Percentiles rank a stretch among this genome's conserved stretches.
phyloP scores from a whole-genome alignment of 2,797 vertebrate genomes.

The Pipistrellus pygmaeus region DNA sequence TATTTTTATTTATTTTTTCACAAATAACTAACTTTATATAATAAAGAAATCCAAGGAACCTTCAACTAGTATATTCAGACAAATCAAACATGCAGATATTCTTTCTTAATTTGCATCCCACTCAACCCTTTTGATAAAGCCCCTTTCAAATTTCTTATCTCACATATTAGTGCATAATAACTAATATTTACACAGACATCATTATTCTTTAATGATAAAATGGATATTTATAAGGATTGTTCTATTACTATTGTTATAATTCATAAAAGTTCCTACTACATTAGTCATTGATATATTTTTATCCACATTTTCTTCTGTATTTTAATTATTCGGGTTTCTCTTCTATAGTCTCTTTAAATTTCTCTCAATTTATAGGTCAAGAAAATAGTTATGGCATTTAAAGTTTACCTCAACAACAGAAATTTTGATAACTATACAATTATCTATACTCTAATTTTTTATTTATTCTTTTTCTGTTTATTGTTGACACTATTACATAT shows the following conservation, averaged over 20 bases:
- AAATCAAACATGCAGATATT: background rate
- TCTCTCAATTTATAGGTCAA: background rate
- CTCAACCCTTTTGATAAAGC: background rate
- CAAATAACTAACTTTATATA: too few species aligned
- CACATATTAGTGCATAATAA: background rate
- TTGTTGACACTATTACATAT: too few species aligned
- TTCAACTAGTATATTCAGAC: background rate
- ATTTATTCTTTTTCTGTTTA: too few species aligned
- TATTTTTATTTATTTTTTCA: background rate
- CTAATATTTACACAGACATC: background rate
- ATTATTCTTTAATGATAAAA: background rate
- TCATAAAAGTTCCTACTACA: background rate
- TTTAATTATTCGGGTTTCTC: constrained; percentile 3
- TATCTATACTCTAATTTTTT: background rate
- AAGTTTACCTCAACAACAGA: background rate
- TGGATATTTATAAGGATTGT: background rate
- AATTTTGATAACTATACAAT: background rate
- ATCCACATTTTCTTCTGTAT: background rate
- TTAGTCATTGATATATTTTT: background rate
- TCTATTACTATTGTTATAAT: background rate
- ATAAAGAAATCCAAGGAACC: background rate
- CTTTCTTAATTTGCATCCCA: background rate
- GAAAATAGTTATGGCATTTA: background rate
- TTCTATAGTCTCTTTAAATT: background rate
- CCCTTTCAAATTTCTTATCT: background rate